Conservation (phyloP, 2,113 vertebrate genomes). For the Illadopsis cleaveri region DNA sequence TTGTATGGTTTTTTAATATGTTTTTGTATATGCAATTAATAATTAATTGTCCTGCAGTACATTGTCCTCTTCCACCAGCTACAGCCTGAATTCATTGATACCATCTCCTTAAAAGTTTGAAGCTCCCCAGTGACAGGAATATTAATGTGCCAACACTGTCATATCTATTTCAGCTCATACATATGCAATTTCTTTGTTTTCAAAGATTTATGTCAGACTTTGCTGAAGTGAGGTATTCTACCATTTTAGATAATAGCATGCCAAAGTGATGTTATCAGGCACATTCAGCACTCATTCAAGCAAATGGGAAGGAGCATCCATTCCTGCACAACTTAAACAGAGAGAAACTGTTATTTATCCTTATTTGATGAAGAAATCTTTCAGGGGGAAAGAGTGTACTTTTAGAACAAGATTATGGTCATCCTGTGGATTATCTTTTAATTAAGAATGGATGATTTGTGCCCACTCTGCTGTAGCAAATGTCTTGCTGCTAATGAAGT, state of each 20-base stretch:
- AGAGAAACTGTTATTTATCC: constrained; percentile 80
- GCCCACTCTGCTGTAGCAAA: constrained; percentile 96
- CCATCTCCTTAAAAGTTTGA: constrained; percentile 98
- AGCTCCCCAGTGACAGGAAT: constrained; percentile 99
- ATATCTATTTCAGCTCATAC: constrained; percentile 99
- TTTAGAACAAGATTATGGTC: constrained; percentile 93
- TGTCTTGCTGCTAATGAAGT: constrained; percentile 97
- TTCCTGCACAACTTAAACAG: constrained; percentile 61
- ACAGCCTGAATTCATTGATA: constrained; percentile 93
- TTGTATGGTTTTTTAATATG: constrained; percentile 46
- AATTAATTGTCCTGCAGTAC: constrained; percentile 77
- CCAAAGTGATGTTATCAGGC: constrained; percentile 98
- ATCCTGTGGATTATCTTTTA: constrained; percentile 99
- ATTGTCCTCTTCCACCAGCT: constrained; percentile 91
- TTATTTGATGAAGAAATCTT: constrained; percentile 84
- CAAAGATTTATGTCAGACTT: constrained; percentile 99
- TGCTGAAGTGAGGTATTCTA: constrained; percentile 98
- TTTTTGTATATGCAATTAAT: constrained; percentile 87
- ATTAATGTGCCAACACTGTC: constrained; percentile 99
- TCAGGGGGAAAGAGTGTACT: constrained; percentile 83
- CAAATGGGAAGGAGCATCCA: constrained; percentile 62
- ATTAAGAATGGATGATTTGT: constrained; percentile 99
- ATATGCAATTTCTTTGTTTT: constrained; percentile 99
- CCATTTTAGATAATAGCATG: constrained; percentile 99
- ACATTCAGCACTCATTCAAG: constrained; percentile 78